Conservation (phyloP, 2,888 invertebrate genomes). For the Brachynemurus nebulosus region DNA sequence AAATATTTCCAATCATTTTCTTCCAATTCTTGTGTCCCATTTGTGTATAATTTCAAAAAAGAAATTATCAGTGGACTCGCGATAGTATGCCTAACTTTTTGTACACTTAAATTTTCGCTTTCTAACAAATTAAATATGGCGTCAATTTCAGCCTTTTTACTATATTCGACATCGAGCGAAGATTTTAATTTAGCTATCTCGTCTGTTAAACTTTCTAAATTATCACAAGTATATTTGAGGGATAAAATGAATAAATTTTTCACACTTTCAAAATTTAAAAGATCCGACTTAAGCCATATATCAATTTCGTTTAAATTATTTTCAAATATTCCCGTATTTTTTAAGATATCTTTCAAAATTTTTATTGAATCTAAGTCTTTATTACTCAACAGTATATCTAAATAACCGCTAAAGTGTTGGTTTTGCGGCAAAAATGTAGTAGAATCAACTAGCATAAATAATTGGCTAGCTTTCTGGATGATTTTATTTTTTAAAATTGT, state of each 20-base stretch:
- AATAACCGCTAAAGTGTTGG: conserved; percentile 19
- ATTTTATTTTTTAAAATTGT: conserved; percentile 17
- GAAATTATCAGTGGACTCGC: conserved; percentile 29
- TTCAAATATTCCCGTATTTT: conserved; percentile 49
- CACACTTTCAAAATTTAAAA: conserved; percentile 22
- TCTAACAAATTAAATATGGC: conserved; percentile 32
- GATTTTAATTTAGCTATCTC: conserved; percentile 14
- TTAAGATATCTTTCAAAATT: conserved; percentile 42
- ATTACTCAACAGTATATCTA: conserved; percentile 34
- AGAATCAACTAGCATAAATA: conserved; percentile 4
- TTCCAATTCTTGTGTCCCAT: conserved; percentile 16
- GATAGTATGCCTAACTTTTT: conserved; percentile 15
- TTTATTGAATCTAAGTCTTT: conserved; percentile 23
- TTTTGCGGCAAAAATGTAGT: conserved; percentile 4
- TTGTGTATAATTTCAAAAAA: conserved; percentile 26
- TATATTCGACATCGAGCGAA: not conserved
- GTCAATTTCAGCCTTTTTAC: conserved; percentile 19
- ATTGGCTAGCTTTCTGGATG: conserved; percentile 30
- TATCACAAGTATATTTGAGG: conserved; percentile 18
- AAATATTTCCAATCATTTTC: conserved; percentile 29
- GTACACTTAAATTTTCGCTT: conserved; percentile 21
- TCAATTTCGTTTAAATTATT: conserved; percentile 48
- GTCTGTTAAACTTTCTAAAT: conserved; percentile 20
- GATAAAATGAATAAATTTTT: conserved; percentile 24
- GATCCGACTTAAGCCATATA: conserved; percentile 47